Base-by-base conservation (phyloP, 2,888 invertebrate genomes). In the Drosophila tanythrix region DNA sequence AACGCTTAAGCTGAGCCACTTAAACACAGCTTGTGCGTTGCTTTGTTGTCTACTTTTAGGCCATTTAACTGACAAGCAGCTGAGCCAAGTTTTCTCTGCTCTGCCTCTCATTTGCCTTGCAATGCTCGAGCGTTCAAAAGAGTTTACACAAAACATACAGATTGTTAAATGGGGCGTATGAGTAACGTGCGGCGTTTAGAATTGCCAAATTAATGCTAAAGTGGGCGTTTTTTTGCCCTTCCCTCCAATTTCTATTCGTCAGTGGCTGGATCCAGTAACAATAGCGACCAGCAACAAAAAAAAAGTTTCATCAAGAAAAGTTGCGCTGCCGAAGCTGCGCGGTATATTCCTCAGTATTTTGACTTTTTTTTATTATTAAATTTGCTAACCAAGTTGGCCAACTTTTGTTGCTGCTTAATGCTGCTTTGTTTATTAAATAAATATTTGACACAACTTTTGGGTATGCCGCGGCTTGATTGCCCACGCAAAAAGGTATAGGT, bases 351-450 rank as follows among this genome's bases (percentile, higher is more conserved):
- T 76, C 48, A 79, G 74, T 65, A 68, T 75, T 81, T 76, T 57
- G 75, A 81, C 74, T 81, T 87, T 80, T 84, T 76, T 27, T 56
- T 56, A 27, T 46, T 83, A 85, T 88, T 79, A 88, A 86, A 86
- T 85, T 77, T 79, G 48, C 68, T 18, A 65, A 29, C 25, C 65
- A 70, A 73, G 62, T 68, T 71, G 65, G 55, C 64, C 58, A 88
- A 80, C 63, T 66, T 76, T 64, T 65, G 67, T 53, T 76, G 80
- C 75, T 70, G 36, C 67, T 73, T 83, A 86, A 77, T 72, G 82
- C 74, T 62, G 73, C 64, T 76, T 74, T 86, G 88, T 81, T 86
- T 86, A 88, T 86, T 86, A 86, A 86, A 86, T 83, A 86, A 86
- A 86, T 86, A 88, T 86, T 81, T 80, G 75, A 52, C 51, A 70